phyloP scores from a whole-genome alignment of 2,797 vertebrate genomes.

The Catamblyrhynchus diadema region DNA sequence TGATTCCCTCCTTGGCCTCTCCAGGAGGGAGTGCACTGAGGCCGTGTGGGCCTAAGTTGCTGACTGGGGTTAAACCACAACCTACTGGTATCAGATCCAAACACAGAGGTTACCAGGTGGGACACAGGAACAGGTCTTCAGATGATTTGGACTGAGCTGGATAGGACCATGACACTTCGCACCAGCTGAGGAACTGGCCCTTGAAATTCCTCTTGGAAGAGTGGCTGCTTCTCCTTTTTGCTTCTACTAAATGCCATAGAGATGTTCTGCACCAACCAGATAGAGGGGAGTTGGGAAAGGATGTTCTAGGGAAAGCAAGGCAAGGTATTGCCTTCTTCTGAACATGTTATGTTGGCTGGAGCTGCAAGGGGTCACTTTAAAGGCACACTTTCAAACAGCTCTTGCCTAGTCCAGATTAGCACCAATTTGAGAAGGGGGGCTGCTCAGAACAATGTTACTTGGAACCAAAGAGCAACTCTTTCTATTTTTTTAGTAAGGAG shows the following conservation, averaged over 20 bases:
- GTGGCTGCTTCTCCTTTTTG: neutral
- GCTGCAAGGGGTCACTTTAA: neutral
- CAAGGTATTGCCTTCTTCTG: neutral
- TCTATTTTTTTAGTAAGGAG: neutral
- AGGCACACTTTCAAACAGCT: neutral
- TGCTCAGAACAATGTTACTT: neutral
- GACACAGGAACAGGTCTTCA: neutral
- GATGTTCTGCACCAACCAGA: neutral
- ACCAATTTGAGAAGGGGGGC: neutral
- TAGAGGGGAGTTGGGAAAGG: neutral
- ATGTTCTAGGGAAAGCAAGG: neutral
- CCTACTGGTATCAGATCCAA: neutral
- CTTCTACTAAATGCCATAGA: neutral
- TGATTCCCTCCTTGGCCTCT: neutral
- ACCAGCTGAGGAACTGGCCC: neutral
- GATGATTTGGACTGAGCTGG: neutral
- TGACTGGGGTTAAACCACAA: neutral
- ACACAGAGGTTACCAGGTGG: neutral
- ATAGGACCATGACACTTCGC: neutral
- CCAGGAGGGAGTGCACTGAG: neutral
- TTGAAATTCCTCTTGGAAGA: neutral
- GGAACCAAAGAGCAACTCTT: neutral
- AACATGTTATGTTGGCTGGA: neutral
- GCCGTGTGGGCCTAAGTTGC: rapidly evolving
- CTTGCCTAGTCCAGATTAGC: neutral